Evolutionary conservation across 2,113 vertebrate genomes (phyloP).

Genomic region (Natator depressus): DNA sequence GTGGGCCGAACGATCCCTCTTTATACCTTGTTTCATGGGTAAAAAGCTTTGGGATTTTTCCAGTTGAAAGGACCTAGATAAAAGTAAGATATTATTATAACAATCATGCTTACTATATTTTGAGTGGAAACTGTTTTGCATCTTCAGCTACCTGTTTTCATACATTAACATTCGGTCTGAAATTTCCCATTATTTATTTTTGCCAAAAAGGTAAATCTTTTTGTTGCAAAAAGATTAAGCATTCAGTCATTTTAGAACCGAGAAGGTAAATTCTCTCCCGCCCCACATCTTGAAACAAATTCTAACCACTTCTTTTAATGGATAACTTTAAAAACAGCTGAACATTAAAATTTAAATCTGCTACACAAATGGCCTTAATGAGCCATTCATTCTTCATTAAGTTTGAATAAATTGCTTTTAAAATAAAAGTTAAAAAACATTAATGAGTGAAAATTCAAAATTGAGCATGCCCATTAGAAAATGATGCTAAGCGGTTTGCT

Average conservation of each 20-base stretch:
- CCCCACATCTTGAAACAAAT: fast-evolving
- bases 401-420: not conserved
- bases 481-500: not conserved
- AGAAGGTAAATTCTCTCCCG: not conserved
- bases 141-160: not conserved
- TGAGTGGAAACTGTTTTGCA: not conserved
- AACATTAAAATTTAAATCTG: not conserved
- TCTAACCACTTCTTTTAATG: not conserved
- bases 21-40: not conserved
- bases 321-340: not conserved
- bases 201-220: not conserved
- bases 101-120: not conserved
- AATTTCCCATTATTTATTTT: not conserved
- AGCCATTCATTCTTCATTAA: not conserved
- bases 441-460: not conserved
- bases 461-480: not conserved
- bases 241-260: not conserved
- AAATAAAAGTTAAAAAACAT: not conserved
- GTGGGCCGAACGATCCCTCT: not conserved
- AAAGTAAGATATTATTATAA: not conserved
- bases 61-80: not conserved
- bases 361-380: not conserved
- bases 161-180: not conserved
- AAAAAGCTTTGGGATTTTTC: not conserved
- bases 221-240: not conserved